Percentiles rank a stretch among this genome's conserved stretches.
Evolutionary conservation across 2,113 vertebrate genomes (phyloP).

Genomic region (Brachionichthys hirsutus): DNA sequence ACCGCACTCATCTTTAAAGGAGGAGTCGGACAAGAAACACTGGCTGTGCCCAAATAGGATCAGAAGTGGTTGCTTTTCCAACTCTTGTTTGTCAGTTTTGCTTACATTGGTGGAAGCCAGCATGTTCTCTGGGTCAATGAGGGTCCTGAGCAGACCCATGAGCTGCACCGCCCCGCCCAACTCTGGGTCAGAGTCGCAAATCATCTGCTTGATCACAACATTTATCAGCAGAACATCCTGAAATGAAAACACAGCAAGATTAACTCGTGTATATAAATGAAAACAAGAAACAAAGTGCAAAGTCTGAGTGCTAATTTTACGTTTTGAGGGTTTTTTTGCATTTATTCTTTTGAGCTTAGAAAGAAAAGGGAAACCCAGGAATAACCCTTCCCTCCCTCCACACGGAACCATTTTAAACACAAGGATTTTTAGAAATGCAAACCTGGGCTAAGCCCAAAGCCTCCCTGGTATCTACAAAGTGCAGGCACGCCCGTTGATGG

Average conservation of each 20-base stretch:
- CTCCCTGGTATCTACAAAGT: background rate
- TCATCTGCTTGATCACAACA: constrained; percentile 99
- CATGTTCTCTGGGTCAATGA: constrained; percentile 99
- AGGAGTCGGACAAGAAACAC: no score
- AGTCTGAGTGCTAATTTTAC: no score
- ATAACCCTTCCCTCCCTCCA: no score
- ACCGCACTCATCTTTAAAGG: background rate
- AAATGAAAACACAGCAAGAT: background rate
- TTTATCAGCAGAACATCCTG: constrained; percentile 98
- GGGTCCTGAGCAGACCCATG: constrained; percentile 95
- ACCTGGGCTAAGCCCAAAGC: background rate
- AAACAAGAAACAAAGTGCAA: background rate
- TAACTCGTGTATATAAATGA: background rate
- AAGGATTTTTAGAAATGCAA: background rate
- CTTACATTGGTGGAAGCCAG: constrained; percentile 95
- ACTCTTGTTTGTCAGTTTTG: constrained; percentile 2
- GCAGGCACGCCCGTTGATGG: fast-evolving
- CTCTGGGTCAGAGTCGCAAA: constrained; percentile 96
- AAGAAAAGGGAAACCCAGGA: no score
- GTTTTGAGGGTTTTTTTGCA: no score
- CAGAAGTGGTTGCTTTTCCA: background rate
- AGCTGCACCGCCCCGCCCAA: constrained; percentile 96
- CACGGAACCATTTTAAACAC: no score
- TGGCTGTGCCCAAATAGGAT: no score
- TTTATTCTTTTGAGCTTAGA: no score